phyloP scores from a whole-genome alignment of 2,113 vertebrate genomes.

The Sorex fumeus region DNA sequence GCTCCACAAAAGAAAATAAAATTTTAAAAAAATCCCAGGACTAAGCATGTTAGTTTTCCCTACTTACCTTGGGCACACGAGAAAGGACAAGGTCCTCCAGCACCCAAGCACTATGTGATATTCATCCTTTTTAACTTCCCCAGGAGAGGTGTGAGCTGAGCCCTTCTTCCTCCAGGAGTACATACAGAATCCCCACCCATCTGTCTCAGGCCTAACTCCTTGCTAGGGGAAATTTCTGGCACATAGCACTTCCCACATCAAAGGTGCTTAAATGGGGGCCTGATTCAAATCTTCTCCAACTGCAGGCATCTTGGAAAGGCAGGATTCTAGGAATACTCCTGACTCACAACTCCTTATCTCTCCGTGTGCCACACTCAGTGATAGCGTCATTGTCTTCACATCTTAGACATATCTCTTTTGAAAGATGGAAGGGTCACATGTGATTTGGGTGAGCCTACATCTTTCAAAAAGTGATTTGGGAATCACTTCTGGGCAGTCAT shows the following conservation, averaged over 20 bases:
- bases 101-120: accelerated
- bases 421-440: conserved; percentile 28
- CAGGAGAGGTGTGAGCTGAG: background rate
- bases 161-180: background rate
- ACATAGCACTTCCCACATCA: background rate
- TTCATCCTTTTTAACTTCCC: too few relatives aligned
- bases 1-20: background rate
- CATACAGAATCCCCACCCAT: too few relatives aligned
- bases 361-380: background rate
- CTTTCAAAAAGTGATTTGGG: too few relatives aligned
- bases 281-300: background rate
- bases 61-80: background rate
- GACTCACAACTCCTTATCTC: background rate
- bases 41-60: background rate
- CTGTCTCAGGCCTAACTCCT: background rate
- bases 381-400: background rate
- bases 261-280: background rate
- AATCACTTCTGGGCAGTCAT: background rate
- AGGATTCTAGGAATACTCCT: background rate
- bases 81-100: background rate
- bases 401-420: background rate
- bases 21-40: background rate
- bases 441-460: background rate
- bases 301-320: background rate
- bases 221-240: background rate